These are phyloP conservation scores for Champsocephalus gunnari DNA, from an alignment of 2,797 vertebrate species.

Conservation along the genomic window DNA sequence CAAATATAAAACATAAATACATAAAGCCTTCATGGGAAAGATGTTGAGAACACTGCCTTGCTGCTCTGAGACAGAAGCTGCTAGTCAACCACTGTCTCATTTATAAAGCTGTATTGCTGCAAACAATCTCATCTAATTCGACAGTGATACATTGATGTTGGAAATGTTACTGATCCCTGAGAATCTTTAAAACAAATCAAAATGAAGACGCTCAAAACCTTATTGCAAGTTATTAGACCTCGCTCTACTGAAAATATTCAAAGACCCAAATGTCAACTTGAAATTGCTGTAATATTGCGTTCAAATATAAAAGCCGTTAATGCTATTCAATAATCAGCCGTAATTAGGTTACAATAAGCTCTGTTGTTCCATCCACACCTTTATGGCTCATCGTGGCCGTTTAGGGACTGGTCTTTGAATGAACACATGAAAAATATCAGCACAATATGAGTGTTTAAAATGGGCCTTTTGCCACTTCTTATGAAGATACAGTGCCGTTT, in stretches of 20 bases:
- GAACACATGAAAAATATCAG: neutral
- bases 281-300: neutral
- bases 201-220: neutral
- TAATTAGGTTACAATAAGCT: slow-evolving; percentile 17
- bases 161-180: slow-evolving; percentile 29
- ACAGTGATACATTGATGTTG: slow-evolving; percentile 22
- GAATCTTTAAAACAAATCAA: neutral
- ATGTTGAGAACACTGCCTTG: neutral
- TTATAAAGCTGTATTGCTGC: slow-evolving; percentile 30
- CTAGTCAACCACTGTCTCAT: slow-evolving; percentile 25
- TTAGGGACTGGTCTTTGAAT: neutral
- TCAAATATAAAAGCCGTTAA: neutral
- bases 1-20: neutral
- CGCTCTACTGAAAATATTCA: neutral
- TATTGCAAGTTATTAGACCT: neutral
- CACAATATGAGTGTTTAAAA: neutral
- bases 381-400: neutral
- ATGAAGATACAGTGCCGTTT: slow-evolving; percentile 1
- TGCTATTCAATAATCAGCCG: slow-evolving; percentile 1
- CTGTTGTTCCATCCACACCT: neutral
- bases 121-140: slow-evolving; percentile 3
- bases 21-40: neutral
- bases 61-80: neutral
- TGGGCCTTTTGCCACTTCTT: neutral
- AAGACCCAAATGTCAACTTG: neutral